Evolutionary conservation across 2,888 invertebrate genomes (phyloP).

Genomic region (Hydriomena furcata): DNA sequence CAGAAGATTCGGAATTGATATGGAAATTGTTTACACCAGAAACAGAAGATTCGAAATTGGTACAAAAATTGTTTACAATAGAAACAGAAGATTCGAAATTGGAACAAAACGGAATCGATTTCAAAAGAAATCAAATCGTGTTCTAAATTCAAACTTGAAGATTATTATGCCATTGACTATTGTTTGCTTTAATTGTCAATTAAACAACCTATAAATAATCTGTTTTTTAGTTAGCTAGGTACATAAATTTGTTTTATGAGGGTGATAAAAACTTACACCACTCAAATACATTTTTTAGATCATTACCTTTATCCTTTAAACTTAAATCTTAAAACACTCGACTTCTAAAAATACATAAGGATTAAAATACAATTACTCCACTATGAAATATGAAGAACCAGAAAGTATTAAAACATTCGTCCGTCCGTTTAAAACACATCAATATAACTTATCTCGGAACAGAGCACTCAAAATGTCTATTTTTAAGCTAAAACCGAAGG

Average conservation of each 20-base stretch:
- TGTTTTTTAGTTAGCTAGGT: background rate
- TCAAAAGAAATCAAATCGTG: slow-evolving; percentile 7
- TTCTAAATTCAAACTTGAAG: slow-evolving; percentile 19
- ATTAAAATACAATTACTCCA: slow-evolving; percentile 53
- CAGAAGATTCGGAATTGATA: no score
- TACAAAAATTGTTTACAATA: no score
- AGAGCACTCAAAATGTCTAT: slow-evolving; percentile 79
- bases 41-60: slow-evolving; percentile 10
- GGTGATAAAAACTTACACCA: slow-evolving; percentile 12
- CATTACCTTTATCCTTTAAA: slow-evolving; percentile 24
- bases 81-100: slow-evolving; percentile 8
- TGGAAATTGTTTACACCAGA: no score
- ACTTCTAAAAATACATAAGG: slow-evolving; percentile 44
- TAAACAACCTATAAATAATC: no score
- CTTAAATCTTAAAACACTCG: slow-evolving; percentile 30
- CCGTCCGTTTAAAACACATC: slow-evolving; percentile 65
- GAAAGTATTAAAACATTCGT: slow-evolving; percentile 63
- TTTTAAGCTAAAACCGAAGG: slow-evolving; percentile 69
- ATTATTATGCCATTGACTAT: no score
- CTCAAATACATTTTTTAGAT: slow-evolving; percentile 20
- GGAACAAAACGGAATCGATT: slow-evolving; percentile 16
- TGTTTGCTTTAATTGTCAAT: no score
- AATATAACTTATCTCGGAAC: slow-evolving; percentile 73
- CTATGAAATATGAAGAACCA: slow-evolving; percentile 50
- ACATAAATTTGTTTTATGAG: background rate